Evolutionary conservation across 2,888 invertebrate species (phyloP).

Genomic region (Oscheius sp.): DNA sequence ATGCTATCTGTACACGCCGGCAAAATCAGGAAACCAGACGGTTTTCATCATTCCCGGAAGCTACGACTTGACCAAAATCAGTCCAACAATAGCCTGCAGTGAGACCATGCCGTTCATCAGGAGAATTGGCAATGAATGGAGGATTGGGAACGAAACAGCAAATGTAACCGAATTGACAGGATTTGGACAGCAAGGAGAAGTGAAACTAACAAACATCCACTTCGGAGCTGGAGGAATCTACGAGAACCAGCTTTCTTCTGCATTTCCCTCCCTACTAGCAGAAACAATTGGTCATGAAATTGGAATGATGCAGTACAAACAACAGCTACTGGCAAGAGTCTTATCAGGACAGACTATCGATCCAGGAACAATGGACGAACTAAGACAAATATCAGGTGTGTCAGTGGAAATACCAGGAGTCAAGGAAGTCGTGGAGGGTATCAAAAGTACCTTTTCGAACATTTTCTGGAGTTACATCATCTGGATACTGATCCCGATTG

Average conservation of each 20-base stretch:
- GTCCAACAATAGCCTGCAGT: constrained; percentile 2
- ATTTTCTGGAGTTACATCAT: not conserved
- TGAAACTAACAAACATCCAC: not conserved
- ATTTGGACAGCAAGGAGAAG: not conserved
- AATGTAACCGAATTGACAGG: constrained; percentile 11
- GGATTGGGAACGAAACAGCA: not conserved
- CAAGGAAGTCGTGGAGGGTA: not conserved
- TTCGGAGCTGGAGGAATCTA: constrained; percentile 30
- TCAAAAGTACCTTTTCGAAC: no score
- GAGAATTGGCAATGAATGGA: not conserved
- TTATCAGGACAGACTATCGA: not conserved
- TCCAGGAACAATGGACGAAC: not conserved
- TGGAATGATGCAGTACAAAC: constrained; percentile 20
- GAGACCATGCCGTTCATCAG: not conserved
- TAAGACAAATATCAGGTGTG: no score
- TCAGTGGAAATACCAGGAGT: not conserved
- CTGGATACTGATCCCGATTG: not conserved
- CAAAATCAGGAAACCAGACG: not conserved
- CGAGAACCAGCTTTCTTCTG: constrained; percentile 5
- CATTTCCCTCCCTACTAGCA: constrained; percentile 25
- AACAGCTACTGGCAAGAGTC: not conserved
- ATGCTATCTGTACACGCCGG: constrained; percentile 28
- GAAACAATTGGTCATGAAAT: constrained; percentile 12
- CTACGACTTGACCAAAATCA: not conserved
- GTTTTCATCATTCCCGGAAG: constrained; percentile 24